Conservation (phyloP, 2,797 vertebrate species). For the Danio tinwini region DNA sequence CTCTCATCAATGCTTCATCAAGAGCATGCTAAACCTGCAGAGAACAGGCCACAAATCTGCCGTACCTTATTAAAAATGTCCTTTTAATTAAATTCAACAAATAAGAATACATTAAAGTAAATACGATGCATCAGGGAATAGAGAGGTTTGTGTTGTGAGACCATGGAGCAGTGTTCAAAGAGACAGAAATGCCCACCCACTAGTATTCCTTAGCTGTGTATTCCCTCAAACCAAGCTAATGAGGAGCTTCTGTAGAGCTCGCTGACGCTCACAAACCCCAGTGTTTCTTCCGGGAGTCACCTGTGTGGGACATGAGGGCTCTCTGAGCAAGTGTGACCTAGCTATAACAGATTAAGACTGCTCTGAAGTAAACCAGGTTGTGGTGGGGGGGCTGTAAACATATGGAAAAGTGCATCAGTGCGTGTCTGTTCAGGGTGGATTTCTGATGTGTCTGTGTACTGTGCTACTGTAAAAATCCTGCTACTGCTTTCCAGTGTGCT, state of each 20-base stretch:
- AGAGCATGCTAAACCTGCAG: constrained; percentile 46
- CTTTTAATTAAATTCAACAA: constrained; percentile 59
- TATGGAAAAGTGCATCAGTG: constrained; percentile 1
- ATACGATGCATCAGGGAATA: constrained; percentile 42
- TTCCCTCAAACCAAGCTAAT: constrained; percentile 46
- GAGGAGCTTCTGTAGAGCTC: constrained; percentile 44
- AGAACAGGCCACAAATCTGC: constrained; percentile 41
- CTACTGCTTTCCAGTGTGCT: neutral
- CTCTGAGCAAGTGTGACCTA: constrained; percentile 35
- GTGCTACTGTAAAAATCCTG: neutral
- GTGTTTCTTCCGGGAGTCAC: constrained; percentile 34
- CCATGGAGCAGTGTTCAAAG: constrained; percentile 50
- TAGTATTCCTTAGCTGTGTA: constrained; percentile 39
- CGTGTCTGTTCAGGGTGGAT: neutral
- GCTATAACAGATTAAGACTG: constrained; percentile 12
- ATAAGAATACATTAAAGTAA: constrained; percentile 59
- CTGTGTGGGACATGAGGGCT: constrained; percentile 38
- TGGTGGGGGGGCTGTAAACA: constrained; percentile 19
- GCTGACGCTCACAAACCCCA: constrained; percentile 31
- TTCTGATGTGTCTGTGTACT: neutral
- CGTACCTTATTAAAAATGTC: constrained; percentile 57
- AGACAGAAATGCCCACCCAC: constrained; percentile 45
- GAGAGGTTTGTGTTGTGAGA: constrained; percentile 42
- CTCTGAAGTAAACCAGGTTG: constrained; percentile 33
- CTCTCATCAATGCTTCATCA: constrained; percentile 53